These are phyloP conservation scores for Botia almorhae DNA, from an alignment of 2,797 vertebrate genomes.

Conservation along the genomic window DNA sequence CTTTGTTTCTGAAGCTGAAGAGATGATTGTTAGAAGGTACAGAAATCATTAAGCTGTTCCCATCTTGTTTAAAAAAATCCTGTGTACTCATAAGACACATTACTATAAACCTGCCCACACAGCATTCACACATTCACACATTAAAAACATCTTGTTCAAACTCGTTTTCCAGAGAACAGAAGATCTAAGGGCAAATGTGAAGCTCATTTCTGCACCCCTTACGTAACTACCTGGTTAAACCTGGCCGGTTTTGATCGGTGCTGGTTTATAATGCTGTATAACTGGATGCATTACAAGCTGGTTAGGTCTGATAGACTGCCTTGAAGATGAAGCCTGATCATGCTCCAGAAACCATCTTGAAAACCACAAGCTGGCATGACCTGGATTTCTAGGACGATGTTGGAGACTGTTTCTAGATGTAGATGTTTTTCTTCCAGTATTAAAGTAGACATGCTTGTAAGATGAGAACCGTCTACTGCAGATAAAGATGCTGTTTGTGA, in stretches of 20 bases:
- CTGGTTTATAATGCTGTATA: neutral
- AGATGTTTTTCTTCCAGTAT: too few species aligned
- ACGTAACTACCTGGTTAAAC: too few species aligned
- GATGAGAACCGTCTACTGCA: too few species aligned
- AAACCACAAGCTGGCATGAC: too few species aligned
- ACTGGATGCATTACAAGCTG: neutral
- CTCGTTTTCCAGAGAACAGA: neutral
- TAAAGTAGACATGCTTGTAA: too few species aligned
- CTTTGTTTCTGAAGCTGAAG: neutral
- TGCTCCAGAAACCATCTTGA: too few species aligned
- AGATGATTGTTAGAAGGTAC: conserved; percentile 36
- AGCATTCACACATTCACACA: conserved; percentile 13
- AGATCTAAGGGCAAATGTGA: neutral
- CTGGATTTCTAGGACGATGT: too few species aligned
- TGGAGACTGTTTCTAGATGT: too few species aligned
- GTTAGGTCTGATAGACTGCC: too few species aligned
- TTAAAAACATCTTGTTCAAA: neutral
- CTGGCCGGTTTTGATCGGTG: neutral
- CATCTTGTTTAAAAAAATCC: conserved; percentile 34
- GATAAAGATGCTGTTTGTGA: neutral
- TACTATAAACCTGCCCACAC: conserved; percentile 34
- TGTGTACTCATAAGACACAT: conserved; percentile 43
- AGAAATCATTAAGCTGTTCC: conserved; percentile 48
- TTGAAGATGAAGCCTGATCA: too few species aligned
- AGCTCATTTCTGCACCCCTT: too few species aligned